Conservation (phyloP, 2,797 vertebrate genomes). For the Sparus aurata region DNA sequence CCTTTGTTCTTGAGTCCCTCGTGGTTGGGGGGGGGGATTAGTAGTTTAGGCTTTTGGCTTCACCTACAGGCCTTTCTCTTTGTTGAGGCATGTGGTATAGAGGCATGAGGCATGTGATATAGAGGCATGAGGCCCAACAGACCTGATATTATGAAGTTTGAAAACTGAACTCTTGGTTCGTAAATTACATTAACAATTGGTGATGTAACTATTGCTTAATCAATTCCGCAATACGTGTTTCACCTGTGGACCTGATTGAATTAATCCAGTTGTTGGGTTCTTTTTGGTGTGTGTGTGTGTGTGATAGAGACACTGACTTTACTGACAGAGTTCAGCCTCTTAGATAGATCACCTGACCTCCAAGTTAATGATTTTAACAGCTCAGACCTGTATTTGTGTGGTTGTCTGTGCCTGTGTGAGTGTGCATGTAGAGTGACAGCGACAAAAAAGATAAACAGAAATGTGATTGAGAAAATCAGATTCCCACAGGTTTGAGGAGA, state of each 20-base stretch:
- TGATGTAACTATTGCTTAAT: not conserved
- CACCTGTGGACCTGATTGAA: constrained; percentile 10
- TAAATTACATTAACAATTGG: not conserved
- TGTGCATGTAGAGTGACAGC: not conserved
- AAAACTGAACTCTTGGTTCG: not conserved
- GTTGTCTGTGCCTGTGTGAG: not conserved
- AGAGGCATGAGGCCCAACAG: no score
- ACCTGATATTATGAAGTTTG: not conserved
- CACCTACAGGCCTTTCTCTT: no score
- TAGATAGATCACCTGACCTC: constrained; percentile 39
- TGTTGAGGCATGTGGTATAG: no score
- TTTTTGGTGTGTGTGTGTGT: not conserved
- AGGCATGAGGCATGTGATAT: no score
- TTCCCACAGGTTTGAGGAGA: constrained; percentile 26
- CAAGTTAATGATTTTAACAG: constrained; percentile 39
- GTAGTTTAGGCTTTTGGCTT: no score
- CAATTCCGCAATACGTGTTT: not conserved
- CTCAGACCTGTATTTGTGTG: constrained; percentile 16
- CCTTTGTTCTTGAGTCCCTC: no score
- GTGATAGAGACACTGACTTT: not conserved
- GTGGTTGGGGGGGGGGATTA: no score
- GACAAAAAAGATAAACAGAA: constrained; percentile 12
- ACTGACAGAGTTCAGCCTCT: constrained; percentile 22
- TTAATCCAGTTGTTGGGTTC: not conserved
- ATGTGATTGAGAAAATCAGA: constrained; percentile 18